Percentiles rank a stretch among this genome's conserved stretches.
These are phyloP conservation scores for Lophotriccus pileatus DNA, from an alignment of 2,797 vertebrate genomes.

Conservation along the genomic window DNA sequence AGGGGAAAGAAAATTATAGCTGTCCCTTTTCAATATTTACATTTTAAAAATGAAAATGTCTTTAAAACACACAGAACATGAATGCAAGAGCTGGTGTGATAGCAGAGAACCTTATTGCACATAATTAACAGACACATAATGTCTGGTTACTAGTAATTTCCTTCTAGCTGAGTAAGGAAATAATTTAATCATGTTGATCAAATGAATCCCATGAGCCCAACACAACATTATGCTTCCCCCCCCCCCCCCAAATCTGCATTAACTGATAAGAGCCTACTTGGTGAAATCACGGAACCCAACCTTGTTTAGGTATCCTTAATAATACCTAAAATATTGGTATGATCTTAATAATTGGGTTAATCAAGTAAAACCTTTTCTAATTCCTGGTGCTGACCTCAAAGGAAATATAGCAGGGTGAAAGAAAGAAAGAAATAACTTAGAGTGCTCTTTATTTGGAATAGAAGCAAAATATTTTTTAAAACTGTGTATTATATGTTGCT, in stretches of 20 bases:
- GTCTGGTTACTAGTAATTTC: constrained; percentile 91
- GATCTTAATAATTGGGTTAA: constrained; percentile 59
- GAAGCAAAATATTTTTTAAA: background rate
- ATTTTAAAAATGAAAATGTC: constrained; percentile 70
- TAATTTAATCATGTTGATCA: constrained; percentile 92
- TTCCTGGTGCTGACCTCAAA: background rate
- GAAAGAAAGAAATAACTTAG: background rate
- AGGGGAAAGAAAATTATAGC: constrained; percentile 63
- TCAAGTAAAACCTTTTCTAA: constrained; percentile 29
- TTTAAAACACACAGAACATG: constrained; percentile 73
- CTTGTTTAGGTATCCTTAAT: constrained; percentile 67
- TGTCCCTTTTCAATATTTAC: constrained; percentile 70
- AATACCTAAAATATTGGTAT: constrained; percentile 59
- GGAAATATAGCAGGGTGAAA: background rate
- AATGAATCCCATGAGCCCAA: constrained; percentile 86
- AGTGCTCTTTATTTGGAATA: background rate
- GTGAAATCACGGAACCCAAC: constrained; percentile 62
- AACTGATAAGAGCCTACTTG: constrained; percentile 83
- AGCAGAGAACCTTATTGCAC: constrained; percentile 79
- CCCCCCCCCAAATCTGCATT: constrained; percentile 71
- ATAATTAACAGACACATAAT: constrained; percentile 88
- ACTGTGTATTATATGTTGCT: background rate
- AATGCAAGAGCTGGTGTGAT: constrained; percentile 76
- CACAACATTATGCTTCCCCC: constrained; percentile 78
- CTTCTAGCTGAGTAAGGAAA: constrained; percentile 89